These are phyloP conservation scores for Rhinogobio ventralis DNA, from an alignment of 2,797 vertebrate genomes.

Conservation along the genomic window DNA sequence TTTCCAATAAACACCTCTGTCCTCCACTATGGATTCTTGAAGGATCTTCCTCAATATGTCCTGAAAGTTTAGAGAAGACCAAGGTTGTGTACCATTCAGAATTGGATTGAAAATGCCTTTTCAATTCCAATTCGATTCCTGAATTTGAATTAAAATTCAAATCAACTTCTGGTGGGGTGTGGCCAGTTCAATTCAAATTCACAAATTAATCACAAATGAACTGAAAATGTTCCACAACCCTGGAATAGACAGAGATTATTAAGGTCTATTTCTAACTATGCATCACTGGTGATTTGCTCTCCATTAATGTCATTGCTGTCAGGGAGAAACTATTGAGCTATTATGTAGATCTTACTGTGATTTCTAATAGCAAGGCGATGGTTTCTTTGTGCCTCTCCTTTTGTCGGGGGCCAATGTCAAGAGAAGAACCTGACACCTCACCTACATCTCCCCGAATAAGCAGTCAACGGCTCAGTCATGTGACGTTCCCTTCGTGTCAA, in stretches of 20 bases:
- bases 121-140: not conserved
- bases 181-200: not conserved
- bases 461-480: slow-evolving; percentile 15
- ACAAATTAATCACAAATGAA: not conserved
- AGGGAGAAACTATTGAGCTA: not conserved
- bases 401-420: slow-evolving; percentile 18
- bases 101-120: not conserved
- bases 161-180: not conserved
- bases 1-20: not conserved
- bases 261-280: not conserved
- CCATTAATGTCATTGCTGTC: not conserved
- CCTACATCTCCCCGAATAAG: slow-evolving; percentile 43
- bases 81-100: not conserved
- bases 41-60: not conserved
- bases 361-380: slow-evolving; percentile 1
- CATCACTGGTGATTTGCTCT: not conserved
- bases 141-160: not conserved
- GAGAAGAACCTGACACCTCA: slow-evolving; percentile 33
- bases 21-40: not conserved
- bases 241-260: not conserved
- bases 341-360: not conserved
- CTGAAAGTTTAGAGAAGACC: not conserved
- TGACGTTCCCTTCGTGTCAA: slow-evolving; percentile 2
- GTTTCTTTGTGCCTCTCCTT: not conserved
- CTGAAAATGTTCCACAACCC: not conserved